phyloP scores from a whole-genome alignment of 1,140 invertebrate genomes.

The Eubasilissa regina region DNA sequence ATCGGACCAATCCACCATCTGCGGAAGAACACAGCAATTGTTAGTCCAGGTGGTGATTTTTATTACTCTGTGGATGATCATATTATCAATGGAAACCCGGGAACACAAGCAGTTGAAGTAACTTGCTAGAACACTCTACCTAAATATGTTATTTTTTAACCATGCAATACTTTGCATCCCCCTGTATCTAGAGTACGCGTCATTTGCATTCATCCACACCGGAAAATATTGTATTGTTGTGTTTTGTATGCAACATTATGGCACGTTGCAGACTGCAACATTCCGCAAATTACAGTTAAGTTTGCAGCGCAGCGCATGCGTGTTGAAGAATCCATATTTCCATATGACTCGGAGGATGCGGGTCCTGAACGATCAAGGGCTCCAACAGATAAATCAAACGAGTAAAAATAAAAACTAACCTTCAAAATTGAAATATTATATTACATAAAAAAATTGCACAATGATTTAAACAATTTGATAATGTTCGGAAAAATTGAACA shows the following conservation, averaged over 20 bases:
- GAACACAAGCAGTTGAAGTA: no score
- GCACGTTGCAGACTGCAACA: slow-evolving; percentile 22
- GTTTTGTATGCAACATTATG: slow-evolving; percentile 15
- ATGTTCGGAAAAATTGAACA: no score
- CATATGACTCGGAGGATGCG: not conserved
- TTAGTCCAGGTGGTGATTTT: no score
- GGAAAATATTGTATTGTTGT: slow-evolving; percentile 28
- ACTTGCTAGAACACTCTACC: no score
- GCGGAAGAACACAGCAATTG: no score
- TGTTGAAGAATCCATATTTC: slow-evolving; percentile 19
- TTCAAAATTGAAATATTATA: no score
- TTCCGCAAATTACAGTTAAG: slow-evolving; percentile 32
- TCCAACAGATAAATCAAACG: not conserved
- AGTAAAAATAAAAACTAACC: not conserved
- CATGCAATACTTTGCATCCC: not conserved
- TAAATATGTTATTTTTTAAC: not conserved
- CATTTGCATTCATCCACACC: not conserved
- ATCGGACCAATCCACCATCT: no score
- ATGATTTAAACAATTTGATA: no score
- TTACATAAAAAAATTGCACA: no score
- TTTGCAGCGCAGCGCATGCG: slow-evolving; percentile 14
- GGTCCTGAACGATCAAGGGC: slow-evolving; percentile 15
- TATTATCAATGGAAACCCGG: no score
- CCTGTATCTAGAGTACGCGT: slow-evolving; percentile 8
- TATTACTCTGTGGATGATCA: no score